phyloP scores from a whole-genome alignment of 2,888 invertebrate genomes.

The Drosophila gaucha region DNA sequence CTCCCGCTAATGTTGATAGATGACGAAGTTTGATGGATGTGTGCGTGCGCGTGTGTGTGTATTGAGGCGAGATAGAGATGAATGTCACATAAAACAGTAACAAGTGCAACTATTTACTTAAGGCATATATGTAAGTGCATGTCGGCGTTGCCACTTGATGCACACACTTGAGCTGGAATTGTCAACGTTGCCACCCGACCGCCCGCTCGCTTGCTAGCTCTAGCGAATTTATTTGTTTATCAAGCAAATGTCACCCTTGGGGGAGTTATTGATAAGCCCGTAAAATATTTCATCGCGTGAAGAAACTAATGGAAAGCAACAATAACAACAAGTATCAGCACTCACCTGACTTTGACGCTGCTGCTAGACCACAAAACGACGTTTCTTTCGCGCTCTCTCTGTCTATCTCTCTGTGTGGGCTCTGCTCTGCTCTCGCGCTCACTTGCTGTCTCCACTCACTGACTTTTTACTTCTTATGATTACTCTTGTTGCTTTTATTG shows the following conservation, averaged over 20 bases:
- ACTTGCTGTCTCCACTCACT: constrained; percentile 25
- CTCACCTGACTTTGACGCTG: constrained; percentile 67
- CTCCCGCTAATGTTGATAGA: constrained; percentile 34
- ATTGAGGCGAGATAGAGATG: constrained; percentile 6
- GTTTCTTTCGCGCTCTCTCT: constrained; percentile 31
- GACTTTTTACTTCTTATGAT: constrained; percentile 43
- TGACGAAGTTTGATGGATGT: constrained; percentile 41
- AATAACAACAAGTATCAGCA: constrained; percentile 33
- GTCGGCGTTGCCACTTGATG: constrained; percentile 26
- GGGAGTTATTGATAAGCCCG: constrained; percentile 71
- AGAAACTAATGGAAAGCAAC: constrained; percentile 46
- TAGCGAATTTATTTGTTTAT: constrained; percentile 58
- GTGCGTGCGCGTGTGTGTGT: constrained; percentile 11
- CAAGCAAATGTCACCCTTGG: constrained; percentile 69
- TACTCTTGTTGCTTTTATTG: constrained; percentile 34
- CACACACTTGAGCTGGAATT: constrained; percentile 22
- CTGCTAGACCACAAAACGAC: constrained; percentile 48
- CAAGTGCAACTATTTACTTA: constrained; percentile 30
- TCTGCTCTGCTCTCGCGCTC: constrained; percentile 14
- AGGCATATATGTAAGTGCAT: constrained; percentile 13
- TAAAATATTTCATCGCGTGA: constrained; percentile 75
- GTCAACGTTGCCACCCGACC: constrained; percentile 3
- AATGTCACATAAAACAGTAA: constrained; percentile 16
- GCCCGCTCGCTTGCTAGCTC: neutral
- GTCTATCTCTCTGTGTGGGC: constrained; percentile 3